phyloP scores from a whole-genome alignment of 2,113 vertebrate genomes.

The Trochalopteron elliotii region DNA sequence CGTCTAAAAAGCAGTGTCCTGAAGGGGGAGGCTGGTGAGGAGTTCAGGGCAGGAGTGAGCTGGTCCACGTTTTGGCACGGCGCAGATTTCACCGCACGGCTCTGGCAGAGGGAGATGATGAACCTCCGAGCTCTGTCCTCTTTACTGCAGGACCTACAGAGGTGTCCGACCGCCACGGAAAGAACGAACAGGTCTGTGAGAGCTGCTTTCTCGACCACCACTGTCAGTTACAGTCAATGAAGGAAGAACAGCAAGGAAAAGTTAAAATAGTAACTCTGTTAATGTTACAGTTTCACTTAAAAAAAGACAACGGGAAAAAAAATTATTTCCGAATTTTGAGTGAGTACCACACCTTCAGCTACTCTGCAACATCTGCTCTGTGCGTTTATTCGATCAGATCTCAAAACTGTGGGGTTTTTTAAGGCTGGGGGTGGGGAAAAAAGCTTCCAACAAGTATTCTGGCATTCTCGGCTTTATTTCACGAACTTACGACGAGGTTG shows the following conservation, averaged over 20 bases:
- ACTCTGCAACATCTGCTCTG: not conserved
- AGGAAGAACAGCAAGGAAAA: not conserved
- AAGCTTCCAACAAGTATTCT: not conserved
- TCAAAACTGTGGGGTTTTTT: fast-evolving
- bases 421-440: not conserved
- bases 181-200: not conserved
- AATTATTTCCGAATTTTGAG: not conserved
- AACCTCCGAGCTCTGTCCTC: fast-evolving
- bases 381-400: not conserved
- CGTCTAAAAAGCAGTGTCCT: not conserved
- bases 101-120: not conserved
- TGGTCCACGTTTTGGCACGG: fast-evolving
- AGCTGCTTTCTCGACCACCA: too few species aligned
- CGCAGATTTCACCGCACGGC: too few species aligned
- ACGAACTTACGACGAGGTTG: fast-evolving
- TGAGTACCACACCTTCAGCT: not conserved
- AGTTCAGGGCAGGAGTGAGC: not conserved
- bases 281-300: not conserved
- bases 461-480: not conserved
- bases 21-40: not conserved
- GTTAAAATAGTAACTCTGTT: not conserved
- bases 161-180: fast-evolving
- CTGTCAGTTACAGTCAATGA: too few species aligned
- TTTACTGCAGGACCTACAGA: fast-evolving
- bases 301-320: not conserved